These are phyloP conservation scores for Ellobius talpinus DNA, from an alignment of 2,113 vertebrate genomes.

Conservation along the genomic window DNA sequence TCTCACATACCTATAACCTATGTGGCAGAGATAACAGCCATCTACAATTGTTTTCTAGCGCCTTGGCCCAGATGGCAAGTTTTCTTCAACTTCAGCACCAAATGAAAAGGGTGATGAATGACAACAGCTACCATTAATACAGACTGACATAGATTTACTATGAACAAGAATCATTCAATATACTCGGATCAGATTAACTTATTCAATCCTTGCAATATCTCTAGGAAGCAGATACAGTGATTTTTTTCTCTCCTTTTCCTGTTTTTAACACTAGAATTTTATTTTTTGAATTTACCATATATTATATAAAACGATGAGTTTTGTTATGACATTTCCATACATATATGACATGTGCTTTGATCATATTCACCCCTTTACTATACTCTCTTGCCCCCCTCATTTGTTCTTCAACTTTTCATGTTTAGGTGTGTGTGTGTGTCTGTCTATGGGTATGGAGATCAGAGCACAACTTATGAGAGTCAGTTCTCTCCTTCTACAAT, in stretches of 20 bases:
- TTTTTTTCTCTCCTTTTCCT: not conserved
- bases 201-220: not conserved
- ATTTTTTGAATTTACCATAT: not conserved
- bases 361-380: not conserved
- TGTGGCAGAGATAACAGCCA: not conserved
- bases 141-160: not conserved
- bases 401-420: not conserved
- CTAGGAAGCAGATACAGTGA: not conserved
- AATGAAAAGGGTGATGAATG: not conserved
- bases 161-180: not conserved
- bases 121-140: not conserved
- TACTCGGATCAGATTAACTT: not conserved
- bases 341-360: not conserved
- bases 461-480: not conserved
- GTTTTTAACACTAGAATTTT: not conserved
- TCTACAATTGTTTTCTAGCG: not conserved
- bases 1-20: not conserved
- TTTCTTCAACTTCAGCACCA: not conserved
- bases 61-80: not conserved
- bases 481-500: no score
- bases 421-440: not conserved
- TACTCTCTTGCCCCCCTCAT: not conserved
- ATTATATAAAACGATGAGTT: not conserved
- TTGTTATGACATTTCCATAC: not conserved
- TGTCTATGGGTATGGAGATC: not conserved